These are phyloP conservation scores for Drosophila paranaensis DNA, from an alignment of 2,888 invertebrate species.

Conservation along the genomic window DNA sequence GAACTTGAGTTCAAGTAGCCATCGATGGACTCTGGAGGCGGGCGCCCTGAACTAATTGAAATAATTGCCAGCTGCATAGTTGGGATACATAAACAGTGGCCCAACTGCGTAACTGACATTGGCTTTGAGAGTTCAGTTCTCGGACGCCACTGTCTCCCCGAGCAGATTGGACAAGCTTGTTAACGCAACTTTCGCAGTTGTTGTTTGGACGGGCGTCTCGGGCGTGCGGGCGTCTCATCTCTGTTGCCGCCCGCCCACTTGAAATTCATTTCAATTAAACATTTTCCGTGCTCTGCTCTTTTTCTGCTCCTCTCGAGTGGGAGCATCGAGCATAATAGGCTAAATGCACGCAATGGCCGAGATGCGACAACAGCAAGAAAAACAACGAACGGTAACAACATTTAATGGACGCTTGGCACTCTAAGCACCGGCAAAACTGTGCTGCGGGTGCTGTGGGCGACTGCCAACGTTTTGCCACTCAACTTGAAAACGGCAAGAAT, in stretches of 20 bases:
- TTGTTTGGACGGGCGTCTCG: not conserved
- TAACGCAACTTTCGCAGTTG: slow-evolving; percentile 27
- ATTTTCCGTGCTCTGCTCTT: slow-evolving; percentile 7
- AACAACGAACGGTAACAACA: slow-evolving; percentile 27
- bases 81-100: slow-evolving; percentile 55
- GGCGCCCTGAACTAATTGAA: slow-evolving; percentile 57
- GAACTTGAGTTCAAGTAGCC: slow-evolving; percentile 3
- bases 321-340: slow-evolving; percentile 26
- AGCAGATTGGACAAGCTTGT: slow-evolving; percentile 4
- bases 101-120: slow-evolving; percentile 17
- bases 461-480: slow-evolving; percentile 44
- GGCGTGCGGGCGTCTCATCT: not conserved
- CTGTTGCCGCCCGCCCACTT: slow-evolving; percentile 15
- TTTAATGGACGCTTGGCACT: slow-evolving; percentile 66
- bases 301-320: slow-evolving; percentile 15
- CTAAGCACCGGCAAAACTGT: slow-evolving; percentile 58
- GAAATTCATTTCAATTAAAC: slow-evolving; percentile 69
- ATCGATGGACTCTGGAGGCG: slow-evolving; percentile 1
- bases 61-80: slow-evolving; percentile 65
- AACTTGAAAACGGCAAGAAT: slow-evolving; percentile 58
- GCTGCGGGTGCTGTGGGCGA: not conserved
- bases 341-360: slow-evolving; percentile 30
- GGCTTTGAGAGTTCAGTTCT: not conserved
- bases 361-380: slow-evolving; percentile 15
- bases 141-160: too few species aligned